Conservation (phyloP, 2,113 vertebrate genomes). For the Zapus hudsonius region DNA sequence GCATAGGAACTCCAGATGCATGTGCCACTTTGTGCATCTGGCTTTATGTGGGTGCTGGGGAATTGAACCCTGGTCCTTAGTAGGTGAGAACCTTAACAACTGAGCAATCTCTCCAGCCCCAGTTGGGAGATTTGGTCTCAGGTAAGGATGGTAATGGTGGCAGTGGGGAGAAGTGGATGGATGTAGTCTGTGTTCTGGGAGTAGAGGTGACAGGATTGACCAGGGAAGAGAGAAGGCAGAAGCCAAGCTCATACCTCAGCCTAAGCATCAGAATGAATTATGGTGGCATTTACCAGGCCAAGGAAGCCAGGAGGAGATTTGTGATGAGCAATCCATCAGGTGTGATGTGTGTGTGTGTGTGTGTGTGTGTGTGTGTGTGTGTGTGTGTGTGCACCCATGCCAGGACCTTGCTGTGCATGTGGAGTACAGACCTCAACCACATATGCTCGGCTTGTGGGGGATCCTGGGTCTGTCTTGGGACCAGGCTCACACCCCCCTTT, state of each 20-base stretch:
- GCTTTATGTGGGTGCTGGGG: too few relatives aligned
- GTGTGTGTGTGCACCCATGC: not conserved
- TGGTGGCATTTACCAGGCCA: conserved; percentile 24
- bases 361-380: not conserved
- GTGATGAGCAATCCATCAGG: not conserved
- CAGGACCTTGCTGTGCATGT: not conserved
- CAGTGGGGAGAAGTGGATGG: not conserved
- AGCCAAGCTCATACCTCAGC: not conserved
- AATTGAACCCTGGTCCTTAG: too few relatives aligned
- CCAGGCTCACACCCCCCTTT: not conserved
- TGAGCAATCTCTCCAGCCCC: too few relatives aligned
- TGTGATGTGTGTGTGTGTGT: not conserved
- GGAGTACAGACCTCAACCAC: not conserved
- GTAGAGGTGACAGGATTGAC: not conserved
- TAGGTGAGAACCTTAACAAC: too few relatives aligned
- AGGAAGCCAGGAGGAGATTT: not conserved
- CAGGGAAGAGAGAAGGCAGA: not conserved
- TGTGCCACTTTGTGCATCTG: too few relatives aligned
- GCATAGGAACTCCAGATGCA: too few relatives aligned
- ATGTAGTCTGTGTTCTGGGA: not conserved
- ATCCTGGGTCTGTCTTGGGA: not conserved
- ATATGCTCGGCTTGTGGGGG: not conserved
- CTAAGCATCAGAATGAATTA: conserved; percentile 10
- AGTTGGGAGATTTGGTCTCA: not conserved
- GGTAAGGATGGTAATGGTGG: not conserved